phyloP scores from a whole-genome alignment of 1,140 invertebrate genomes.

The Gonioctena quinquepunctata region DNA sequence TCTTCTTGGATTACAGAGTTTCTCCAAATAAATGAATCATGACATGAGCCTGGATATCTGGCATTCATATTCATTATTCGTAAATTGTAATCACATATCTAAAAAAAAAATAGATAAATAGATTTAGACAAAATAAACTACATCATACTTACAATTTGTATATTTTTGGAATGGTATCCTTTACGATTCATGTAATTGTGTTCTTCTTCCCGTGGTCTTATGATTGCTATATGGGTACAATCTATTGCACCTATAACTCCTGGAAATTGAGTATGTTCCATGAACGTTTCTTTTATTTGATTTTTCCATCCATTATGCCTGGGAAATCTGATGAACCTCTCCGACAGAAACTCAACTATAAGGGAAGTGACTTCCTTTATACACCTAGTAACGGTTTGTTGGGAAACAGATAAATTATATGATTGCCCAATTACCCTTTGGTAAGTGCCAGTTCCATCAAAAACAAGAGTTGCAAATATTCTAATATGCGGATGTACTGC shows the following conservation, averaged over 20 bases:
- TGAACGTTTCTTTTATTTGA: not conserved
- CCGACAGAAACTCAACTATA: not conserved
- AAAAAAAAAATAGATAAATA: not conserved
- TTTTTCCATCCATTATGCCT: not conserved
- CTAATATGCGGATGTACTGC: not conserved
- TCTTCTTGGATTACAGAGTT: conserved; percentile 18
- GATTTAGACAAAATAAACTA: not conserved
- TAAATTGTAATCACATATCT: not conserved
- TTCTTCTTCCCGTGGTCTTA: not conserved
- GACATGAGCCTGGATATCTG: conserved; percentile 41
- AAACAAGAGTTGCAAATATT: not conserved
- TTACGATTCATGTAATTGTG: not conserved
- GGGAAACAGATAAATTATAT: not conserved
- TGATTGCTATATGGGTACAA: not conserved
- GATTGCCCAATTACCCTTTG: not conserved
- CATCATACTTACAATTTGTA: not conserved
- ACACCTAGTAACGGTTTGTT: not conserved
- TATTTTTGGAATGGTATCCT: not conserved
- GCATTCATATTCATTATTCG: conserved; percentile 25
- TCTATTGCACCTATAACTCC: not conserved
- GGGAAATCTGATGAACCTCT: not conserved
- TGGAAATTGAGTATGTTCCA: not conserved
- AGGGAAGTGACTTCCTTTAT: not conserved
- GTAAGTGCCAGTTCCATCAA: not conserved
- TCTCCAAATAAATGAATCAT: conserved; percentile 42